Evolutionary conservation across 1,140 invertebrate genomes (phyloP).

Genomic region (Ostrea edulis): DNA sequence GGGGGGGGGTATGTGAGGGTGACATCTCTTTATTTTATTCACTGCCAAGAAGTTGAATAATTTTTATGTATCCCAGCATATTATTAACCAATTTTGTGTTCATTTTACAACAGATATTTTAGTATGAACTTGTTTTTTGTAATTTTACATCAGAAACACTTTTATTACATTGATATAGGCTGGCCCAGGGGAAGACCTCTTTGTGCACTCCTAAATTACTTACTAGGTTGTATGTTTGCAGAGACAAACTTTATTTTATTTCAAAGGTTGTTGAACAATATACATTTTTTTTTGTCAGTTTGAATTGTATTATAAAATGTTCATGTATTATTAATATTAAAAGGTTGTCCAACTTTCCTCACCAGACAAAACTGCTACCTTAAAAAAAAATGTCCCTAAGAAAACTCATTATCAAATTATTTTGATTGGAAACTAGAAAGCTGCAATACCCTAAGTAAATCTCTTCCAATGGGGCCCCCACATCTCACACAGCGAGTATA

Average conservation of each 20-base stretch:
- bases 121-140: constrained; percentile 16
- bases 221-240: constrained; percentile 17
- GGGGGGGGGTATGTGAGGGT: constrained; percentile 23
- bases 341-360: background rate
- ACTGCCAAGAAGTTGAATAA: constrained; percentile 12
- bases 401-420: too few species aligned
- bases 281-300: background rate
- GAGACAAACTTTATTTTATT: constrained; percentile 14
- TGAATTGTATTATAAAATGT: background rate
- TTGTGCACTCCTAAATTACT: background rate
- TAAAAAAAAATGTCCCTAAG: too few species aligned
- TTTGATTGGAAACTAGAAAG: background rate
- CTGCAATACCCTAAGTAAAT: background rate
- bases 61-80: constrained; percentile 3
- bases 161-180: background rate
- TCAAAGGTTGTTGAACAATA: constrained; percentile 7
- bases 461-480: background rate
- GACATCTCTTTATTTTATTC: constrained; percentile 36
- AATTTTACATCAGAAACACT: background rate
- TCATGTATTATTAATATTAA: background rate
- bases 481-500: background rate
- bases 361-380: too few species aligned
- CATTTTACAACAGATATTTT: constrained; percentile 32
- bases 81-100: constrained; percentile 36
- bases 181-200: background rate